Evolutionary conservation across 2,113 vertebrate genomes (phyloP).

Genomic region (Takifugu flavidus): DNA sequence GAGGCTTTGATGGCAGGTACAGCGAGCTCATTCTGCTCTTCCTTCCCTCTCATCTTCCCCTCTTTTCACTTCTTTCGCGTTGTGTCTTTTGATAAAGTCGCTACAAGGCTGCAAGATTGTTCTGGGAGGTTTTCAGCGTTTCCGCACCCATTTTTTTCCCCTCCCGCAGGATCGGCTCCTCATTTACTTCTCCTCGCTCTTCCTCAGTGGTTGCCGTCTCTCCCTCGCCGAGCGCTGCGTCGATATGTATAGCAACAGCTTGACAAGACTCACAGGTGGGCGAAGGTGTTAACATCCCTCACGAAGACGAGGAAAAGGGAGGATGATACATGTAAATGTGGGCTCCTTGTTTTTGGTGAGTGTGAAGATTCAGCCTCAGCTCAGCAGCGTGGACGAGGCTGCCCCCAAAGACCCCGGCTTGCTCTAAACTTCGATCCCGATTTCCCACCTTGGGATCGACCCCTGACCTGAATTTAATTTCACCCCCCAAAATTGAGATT

Average conservation of each 20-base stretch:
- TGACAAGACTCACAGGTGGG: slow-evolving; percentile 71
- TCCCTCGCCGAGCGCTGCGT: slow-evolving; percentile 33
- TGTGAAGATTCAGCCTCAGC: no score
- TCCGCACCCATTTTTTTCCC: slow-evolving; percentile 10
- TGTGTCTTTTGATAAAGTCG: slow-evolving; percentile 49
- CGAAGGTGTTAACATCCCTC: slow-evolving; percentile 63
- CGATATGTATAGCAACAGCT: slow-evolving; percentile 76
- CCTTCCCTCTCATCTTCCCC: slow-evolving; percentile 45
- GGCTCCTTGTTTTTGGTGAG: no score
- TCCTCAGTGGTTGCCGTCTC: slow-evolving; percentile 40
- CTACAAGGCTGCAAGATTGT: slow-evolving; percentile 42
- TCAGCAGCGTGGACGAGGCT: no score
- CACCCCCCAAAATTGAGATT: no score
- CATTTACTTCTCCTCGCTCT: slow-evolving; percentile 48
- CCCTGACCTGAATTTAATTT: no score
- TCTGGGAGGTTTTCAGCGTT: slow-evolving; percentile 21
- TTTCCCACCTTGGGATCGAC: no score
- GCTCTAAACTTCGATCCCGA: no score
- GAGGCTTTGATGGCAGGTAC: slow-evolving; percentile 67
- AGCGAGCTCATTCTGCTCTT: slow-evolving; percentile 46
- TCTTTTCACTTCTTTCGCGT: slow-evolving; percentile 36
- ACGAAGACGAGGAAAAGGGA: slow-evolving; percentile 10
- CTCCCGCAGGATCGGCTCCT: slow-evolving; percentile 13
- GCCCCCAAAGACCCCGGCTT: no score
- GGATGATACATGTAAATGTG: no score